Evolutionary conservation across 2,797 vertebrate species (phyloP), one percentile per base, ranked within the genome.

Genomic region (Sebastes vulpes): DNA sequence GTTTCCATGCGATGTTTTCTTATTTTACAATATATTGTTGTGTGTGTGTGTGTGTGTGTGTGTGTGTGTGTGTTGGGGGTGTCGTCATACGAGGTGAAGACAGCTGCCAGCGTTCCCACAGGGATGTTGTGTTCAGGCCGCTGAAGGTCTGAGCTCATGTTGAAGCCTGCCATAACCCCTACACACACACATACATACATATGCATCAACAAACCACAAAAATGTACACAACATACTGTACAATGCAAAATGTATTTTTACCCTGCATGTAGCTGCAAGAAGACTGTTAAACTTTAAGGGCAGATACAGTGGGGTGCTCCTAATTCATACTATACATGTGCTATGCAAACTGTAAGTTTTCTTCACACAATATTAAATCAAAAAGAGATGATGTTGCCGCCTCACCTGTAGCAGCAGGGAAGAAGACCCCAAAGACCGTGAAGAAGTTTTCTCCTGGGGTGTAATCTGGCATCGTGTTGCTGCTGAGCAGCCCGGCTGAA

Each of bases 111-210:
- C 1, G 99, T 98, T 88, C 98, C 99, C 91, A 98, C 68, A 26
- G 99, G 98, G 92, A 99, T 97, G 95, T 96, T 98, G 85, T 96
- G 88, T 28, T 97, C 94, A 1, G 98, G 98, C 70, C 97, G 97
- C 93, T 96, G 96, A 85, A 99, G 98, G 92, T 99, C 99, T 73
- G 97, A 97, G 48, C 98, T 99, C 98, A 99, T 99, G 91, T 99
- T 99, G 95, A 99, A 99, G 65, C 99, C 99, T 48, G 98, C 97
- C 99, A 99, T 99, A 86, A 99, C 98, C 91, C 99, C 98, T 99
- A 91, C 77, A 94, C 75, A 83, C 38, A 72, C 46, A 89, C 50
- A 82, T 68, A 92, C 32, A 84, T 28, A 59, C 28, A 77, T 23
- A 72, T 21, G 79, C n/a, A 63, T 21, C 68, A 11, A 69, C 38